Conservation (phyloP, 2,113 vertebrate genomes). For the Nipponia nippon region DNA sequence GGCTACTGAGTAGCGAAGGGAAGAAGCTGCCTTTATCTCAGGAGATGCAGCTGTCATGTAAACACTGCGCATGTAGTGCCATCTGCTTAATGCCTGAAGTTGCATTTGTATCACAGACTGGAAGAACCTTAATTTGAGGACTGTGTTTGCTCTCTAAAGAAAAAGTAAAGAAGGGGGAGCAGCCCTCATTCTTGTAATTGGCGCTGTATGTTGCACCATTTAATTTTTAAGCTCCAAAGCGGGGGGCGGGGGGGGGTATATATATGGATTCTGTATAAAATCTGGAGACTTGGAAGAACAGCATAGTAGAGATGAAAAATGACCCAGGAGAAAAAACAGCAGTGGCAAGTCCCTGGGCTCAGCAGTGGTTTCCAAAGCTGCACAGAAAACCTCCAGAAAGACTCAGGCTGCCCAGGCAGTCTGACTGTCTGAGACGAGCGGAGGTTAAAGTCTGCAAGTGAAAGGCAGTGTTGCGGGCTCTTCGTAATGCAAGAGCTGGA, state of each 20-base stretch:
- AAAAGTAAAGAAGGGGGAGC: background rate
- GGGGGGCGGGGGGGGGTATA: no score
- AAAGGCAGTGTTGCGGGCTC: background rate
- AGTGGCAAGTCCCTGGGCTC: background rate
- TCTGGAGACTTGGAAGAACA: background rate
- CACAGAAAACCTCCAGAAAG: background rate
- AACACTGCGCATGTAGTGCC: background rate
- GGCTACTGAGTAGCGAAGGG: background rate
- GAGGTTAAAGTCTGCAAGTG: background rate
- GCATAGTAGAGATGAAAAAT: background rate
- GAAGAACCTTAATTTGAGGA: background rate
- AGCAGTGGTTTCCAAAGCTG: background rate
- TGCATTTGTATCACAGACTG: background rate
- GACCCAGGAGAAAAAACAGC: background rate
- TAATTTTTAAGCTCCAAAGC: background rate
- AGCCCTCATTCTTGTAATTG: background rate
- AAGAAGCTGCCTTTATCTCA: background rate
- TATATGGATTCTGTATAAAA: background rate
- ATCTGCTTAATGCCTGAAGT: conserved; percentile 35
- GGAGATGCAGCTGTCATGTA: conserved; percentile 20
- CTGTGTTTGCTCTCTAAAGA: background rate
- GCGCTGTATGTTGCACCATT: background rate
- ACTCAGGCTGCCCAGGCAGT: background rate
- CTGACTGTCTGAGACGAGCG: background rate
- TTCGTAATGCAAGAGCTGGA: background rate